Evolutionary conservation across 2,113 vertebrate genomes (phyloP).

Genomic region (Actenoides hombroni): DNA sequence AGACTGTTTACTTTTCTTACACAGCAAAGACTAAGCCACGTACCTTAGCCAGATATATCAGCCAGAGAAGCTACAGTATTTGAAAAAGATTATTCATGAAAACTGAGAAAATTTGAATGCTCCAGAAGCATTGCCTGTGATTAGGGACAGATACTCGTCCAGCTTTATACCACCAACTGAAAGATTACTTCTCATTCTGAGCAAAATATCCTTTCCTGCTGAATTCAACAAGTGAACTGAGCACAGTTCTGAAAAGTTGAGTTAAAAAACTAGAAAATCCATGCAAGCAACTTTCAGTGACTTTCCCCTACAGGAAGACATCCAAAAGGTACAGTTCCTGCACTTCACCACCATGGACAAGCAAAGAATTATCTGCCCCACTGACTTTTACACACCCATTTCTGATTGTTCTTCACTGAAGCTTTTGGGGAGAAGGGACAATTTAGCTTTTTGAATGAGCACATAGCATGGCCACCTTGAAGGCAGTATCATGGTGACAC

Average conservation of each 20-base stretch:
- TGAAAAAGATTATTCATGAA: background rate
- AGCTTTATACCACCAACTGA: background rate
- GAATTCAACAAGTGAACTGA: background rate
- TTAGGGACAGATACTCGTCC: background rate
- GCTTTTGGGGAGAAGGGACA: background rate
- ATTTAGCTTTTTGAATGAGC: background rate
- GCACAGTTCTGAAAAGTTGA: background rate
- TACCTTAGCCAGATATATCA: background rate
- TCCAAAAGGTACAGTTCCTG: background rate
- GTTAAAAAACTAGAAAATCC: background rate
- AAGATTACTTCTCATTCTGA: background rate
- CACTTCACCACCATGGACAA: background rate
- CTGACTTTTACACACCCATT: background rate
- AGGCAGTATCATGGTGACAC: fast-evolving
- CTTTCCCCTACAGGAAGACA: background rate
- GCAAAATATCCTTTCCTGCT: background rate
- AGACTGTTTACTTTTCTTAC: background rate
- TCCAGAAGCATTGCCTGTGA: background rate
- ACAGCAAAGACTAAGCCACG: background rate
- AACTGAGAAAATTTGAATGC: background rate
- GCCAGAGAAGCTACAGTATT: background rate
- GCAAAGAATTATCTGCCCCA: background rate
- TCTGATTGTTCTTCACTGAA: background rate
- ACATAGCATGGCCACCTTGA: fast-evolving
- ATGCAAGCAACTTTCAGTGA: background rate